A percentile compares a stretch with the other conserved stretches of the same genome.
phyloP scores from a whole-genome alignment of 2,113 vertebrate genomes.

The Buteo buteo region DNA sequence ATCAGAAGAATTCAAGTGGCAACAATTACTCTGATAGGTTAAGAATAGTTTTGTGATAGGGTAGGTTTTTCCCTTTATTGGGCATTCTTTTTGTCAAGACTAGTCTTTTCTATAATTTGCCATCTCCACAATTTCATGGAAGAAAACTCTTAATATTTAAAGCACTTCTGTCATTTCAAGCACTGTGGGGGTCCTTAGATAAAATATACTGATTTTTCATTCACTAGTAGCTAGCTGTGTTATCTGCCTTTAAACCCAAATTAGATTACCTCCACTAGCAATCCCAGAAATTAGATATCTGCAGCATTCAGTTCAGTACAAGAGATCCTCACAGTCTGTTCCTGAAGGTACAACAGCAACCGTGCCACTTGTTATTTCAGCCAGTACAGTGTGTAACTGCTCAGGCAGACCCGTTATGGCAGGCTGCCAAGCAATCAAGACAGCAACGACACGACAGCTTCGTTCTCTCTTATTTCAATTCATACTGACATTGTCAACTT shows the following conservation, averaged over 20 bases:
- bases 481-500: neutral
- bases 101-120: neutral
- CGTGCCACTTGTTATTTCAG: neutral
- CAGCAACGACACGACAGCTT: rapidly evolving
- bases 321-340: neutral
- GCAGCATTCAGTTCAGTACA: neutral
- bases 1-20: neutral
- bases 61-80: neutral
- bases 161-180: neutral
- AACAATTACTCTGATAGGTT: neutral
- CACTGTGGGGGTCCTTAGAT: neutral
- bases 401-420: neutral
- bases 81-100: neutral
- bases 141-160: neutral
- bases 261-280: neutral
- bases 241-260: neutral
- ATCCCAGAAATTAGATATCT: neutral
- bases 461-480: neutral
- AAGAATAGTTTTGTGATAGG: neutral
- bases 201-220: neutral
- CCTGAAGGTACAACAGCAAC: neutral
- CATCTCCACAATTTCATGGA: neutral
- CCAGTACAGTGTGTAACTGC: neutral
- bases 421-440: neutral
- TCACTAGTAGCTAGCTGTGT: neutral